Evolutionary conservation across 2,888 invertebrate species (phyloP).

Genomic region (Pseudolycoriella hygida): DNA sequence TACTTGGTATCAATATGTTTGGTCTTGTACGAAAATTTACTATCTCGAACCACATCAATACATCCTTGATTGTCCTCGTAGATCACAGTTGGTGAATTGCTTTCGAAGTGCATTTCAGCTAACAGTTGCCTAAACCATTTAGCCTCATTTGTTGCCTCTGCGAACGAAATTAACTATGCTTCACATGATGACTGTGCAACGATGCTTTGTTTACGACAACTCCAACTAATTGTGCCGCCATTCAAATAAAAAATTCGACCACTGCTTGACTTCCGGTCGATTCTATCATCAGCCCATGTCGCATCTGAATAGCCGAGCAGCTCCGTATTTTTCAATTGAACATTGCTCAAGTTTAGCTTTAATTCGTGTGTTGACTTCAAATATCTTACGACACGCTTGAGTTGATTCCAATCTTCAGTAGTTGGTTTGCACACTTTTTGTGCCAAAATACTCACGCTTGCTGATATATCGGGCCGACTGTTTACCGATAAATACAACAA

Average conservation of each 20-base stretch:
- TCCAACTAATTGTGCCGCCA: conserved; percentile 15
- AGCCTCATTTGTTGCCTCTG: conserved; percentile 12
- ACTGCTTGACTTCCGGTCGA: conserved; percentile 19
- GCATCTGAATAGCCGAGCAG: too few relatives aligned
- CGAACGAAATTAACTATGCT: conserved; percentile 13
- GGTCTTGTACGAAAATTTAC: conserved; percentile 13
- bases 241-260: conserved; percentile 14
- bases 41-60: conserved; percentile 12
- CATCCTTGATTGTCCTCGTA: conserved; percentile 17
- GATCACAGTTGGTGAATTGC: conserved; percentile 9
- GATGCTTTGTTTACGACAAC: conserved; percentile 15
- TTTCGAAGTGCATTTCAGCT: conserved; percentile 11
- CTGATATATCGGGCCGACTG: conserved; percentile 16
- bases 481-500: conserved; percentile 13
- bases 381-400: too few relatives aligned
- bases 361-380: conserved; percentile 4
- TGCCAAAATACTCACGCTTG: too few relatives aligned
- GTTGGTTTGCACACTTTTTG: too few relatives aligned
- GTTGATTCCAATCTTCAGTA: too few relatives aligned
- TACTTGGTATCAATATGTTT: conserved; percentile 10
- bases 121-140: conserved; percentile 9
- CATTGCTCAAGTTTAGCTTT: conserved; percentile 5
- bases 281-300: too few relatives aligned
- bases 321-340: not conserved
- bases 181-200: conserved; percentile 14